Evolutionary conservation across 1,140 invertebrate species (phyloP), one percentile per base, ranked within the genome.

Genomic region (Catajapyx aquilonaris): DNA sequence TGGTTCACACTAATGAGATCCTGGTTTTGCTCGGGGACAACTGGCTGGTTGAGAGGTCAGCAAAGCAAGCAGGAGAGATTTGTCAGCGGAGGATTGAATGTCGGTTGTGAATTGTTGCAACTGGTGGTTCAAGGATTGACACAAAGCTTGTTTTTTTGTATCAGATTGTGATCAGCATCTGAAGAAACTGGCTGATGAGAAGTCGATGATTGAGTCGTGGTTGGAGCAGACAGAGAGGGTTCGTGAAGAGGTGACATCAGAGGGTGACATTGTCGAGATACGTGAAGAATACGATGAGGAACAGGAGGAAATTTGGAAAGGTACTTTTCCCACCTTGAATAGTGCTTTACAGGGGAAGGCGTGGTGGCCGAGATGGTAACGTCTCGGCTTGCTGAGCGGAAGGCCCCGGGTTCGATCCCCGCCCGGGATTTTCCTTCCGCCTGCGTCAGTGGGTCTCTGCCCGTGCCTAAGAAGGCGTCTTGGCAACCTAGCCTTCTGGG

Each of bases 1-100:
- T 80, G 20, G 61, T 65, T 15, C 73, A 80, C 42, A 79, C 76
- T 2, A 80, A 78, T 57, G 74, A 79, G 56, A 62, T 79, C 15
- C 48, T 73, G 28, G 68, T 72, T 19, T 58, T 65, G 3, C 48
- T 79, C 7, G 76, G 76, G 19, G 71, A 75, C 43, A 69, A 71
- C 42, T 78, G 71, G 53, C 80, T 80, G 60, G 66, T 61, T 10
- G 74, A 79, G 44, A 61, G 70, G 33, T 73, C 69, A 28, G 62
- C 70, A 4, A 60, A 65, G 42, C 64, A 76, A 47, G 72, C 76
- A 2, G 49, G 50, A n/a, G 64, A 62, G 17, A 65, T 80, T 34
- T 66, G 68, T 35, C 52, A 65, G 28, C 57, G 73, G 20, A 61
- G 73, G 53, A 61, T 74, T 20, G 49, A 61, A 54, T 51, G 71